phyloP scores from a whole-genome alignment of 2,797 vertebrate species.

The Steatocranus sp. region DNA sequence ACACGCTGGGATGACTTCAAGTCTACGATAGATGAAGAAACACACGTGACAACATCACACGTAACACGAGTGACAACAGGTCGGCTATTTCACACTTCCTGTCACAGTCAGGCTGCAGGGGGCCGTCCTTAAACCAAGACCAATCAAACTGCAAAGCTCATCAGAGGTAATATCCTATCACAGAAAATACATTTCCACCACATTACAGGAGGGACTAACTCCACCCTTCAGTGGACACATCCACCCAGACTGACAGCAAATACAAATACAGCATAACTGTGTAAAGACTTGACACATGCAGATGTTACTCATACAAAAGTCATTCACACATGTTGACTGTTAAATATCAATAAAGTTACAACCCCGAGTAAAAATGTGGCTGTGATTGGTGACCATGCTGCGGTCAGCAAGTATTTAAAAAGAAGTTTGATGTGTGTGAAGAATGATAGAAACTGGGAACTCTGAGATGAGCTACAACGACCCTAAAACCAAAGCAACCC shows the following conservation, averaged over 20 bases:
- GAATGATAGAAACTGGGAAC: neutral
- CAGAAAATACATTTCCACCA: neutral
- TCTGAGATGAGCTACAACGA: neutral
- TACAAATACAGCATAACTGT: no score
- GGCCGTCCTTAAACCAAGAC: neutral
- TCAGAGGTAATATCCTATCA: neutral
- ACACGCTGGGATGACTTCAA: neutral
- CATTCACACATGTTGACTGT: neutral
- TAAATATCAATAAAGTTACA: neutral
- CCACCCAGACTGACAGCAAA: neutral
- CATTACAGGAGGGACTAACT: neutral
- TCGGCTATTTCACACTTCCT: neutral
- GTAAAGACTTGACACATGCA: neutral
- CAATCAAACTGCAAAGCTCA: neutral
- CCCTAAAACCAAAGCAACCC: neutral
- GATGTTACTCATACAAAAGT: neutral
- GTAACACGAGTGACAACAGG: neutral
- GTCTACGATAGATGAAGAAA: neutral
- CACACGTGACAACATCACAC: neutral
- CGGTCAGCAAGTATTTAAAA: fast-evolving
- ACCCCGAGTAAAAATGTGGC: fast-evolving
- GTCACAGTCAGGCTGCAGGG: neutral
- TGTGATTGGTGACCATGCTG: neutral
- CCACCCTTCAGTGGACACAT: neutral
- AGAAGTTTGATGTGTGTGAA: neutral